Conservation (phyloP, 2,797 vertebrate species). For the Galaxias olidus region DNA sequence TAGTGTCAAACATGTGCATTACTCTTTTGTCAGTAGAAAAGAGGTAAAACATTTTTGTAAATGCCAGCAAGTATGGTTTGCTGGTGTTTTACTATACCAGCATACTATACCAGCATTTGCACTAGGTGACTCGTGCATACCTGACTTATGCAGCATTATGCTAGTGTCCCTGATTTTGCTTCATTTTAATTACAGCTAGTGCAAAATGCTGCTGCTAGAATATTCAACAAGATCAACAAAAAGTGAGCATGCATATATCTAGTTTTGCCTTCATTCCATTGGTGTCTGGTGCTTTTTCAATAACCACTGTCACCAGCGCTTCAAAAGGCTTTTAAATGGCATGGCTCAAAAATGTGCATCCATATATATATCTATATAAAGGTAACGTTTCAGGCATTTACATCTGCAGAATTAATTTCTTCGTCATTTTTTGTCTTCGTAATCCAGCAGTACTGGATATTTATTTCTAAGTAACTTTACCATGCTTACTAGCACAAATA, state of each 20-base stretch:
- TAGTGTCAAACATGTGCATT: no score
- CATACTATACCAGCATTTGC: conserved; percentile 47
- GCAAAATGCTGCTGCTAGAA: conserved; percentile 73
- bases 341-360: conserved; percentile 63
- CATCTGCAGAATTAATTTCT: no score
- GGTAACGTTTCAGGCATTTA: no score
- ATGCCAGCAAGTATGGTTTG: no score
- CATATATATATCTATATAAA: no score
- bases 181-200: conserved; percentile 74
- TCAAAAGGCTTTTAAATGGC: conserved; percentile 59
- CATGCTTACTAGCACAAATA: no score
- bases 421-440: no score
- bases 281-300: conserved; percentile 56
- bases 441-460: no score
- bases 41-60: background rate
- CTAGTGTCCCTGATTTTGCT: conserved; percentile 72
- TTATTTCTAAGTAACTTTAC: no score
- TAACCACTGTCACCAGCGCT: conserved; percentile 61
- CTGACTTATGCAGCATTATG: conserved; percentile 51
- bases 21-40: no score
- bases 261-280: conserved; percentile 69
- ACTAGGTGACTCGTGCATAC: conserved; percentile 53
- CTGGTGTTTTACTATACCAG: no score
- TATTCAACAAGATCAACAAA: conserved; percentile 73
- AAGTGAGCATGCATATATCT: conserved; percentile 73